Conservation (phyloP, 2,888 invertebrate genomes). For the Muscina levida region DNA sequence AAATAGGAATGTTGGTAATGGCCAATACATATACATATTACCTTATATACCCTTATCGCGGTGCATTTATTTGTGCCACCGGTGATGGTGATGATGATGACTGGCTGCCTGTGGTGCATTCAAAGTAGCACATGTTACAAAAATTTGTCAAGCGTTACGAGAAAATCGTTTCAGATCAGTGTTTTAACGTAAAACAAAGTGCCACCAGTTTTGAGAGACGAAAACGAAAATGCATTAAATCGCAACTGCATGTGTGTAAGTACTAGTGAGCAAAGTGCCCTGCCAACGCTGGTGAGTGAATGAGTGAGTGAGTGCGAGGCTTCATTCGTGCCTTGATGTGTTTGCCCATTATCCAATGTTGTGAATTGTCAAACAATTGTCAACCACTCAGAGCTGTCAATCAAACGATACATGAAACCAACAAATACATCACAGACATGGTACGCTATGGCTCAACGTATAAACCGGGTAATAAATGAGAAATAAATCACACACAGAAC, state of each 20-base stretch:
- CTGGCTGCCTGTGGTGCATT: slow-evolving; percentile 42
- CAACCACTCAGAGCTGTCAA: slow-evolving; percentile 79
- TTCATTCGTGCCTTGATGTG: slow-evolving; percentile 23
- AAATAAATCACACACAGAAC: slow-evolving; percentile 58
- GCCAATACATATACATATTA: too few relatives aligned
- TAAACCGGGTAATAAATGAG: slow-evolving; percentile 51
- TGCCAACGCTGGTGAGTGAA: slow-evolving; percentile 19
- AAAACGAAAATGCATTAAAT: slow-evolving; percentile 31
- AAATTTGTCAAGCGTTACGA: slow-evolving; percentile 78
- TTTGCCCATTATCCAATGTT: slow-evolving; percentile 65
- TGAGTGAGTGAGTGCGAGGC: slow-evolving; percentile 22
- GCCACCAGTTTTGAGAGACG: slow-evolving; percentile 5
- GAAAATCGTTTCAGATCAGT: slow-evolving; percentile 72
- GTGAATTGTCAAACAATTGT: slow-evolving; percentile 78
- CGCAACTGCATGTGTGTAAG: too few relatives aligned
- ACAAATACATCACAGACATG: slow-evolving; percentile 45
- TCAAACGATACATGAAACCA: slow-evolving; percentile 71
- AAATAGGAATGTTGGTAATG: too few relatives aligned
- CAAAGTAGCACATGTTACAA: slow-evolving; percentile 58
- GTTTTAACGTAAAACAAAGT: slow-evolving; percentile 52
- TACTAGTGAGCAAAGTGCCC: slow-evolving; percentile 50
- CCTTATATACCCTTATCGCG: too few relatives aligned
- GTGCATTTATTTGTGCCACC: too few relatives aligned
- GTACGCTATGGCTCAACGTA: slow-evolving; percentile 30
- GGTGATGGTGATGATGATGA: too few relatives aligned